These are phyloP conservation scores for Anguilla japonica DNA, from an alignment of 2,113 vertebrate genomes.

Conservation along the genomic window DNA sequence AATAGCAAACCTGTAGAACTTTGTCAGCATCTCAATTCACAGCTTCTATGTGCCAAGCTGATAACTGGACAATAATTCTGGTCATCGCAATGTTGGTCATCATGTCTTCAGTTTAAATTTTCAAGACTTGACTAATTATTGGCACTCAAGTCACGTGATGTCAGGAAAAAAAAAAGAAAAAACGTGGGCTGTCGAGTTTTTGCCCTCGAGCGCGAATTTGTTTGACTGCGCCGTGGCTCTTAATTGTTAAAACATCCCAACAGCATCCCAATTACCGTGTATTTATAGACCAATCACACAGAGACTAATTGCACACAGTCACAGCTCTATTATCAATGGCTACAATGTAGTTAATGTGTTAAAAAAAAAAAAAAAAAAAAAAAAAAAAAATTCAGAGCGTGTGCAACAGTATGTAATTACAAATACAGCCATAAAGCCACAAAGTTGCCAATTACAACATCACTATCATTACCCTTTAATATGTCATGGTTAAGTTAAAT, in stretches of 20 bases:
- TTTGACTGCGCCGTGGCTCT: slow-evolving; percentile 2
- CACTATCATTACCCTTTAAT: slow-evolving; percentile 17
- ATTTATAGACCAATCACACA: slow-evolving; percentile 27
- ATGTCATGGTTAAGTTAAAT: slow-evolving; percentile 27
- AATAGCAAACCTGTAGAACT: not conserved
- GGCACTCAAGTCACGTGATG: not conserved
- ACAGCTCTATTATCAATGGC: slow-evolving; percentile 29
- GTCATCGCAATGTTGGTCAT: not conserved
- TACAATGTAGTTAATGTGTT: slow-evolving; percentile 28
- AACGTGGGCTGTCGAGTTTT: not conserved
- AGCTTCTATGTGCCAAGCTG: not conserved
- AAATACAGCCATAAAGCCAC: slow-evolving; percentile 35
- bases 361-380: no score
- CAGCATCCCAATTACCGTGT: slow-evolving; percentile 16
- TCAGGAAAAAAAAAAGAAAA: not conserved
- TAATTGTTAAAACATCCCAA: not conserved
- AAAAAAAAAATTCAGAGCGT: not conserved
- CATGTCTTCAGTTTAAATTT: not conserved
- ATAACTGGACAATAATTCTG: not conserved
- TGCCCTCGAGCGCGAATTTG: not conserved
- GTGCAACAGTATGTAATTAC: slow-evolving; percentile 34
- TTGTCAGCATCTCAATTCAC: not conserved
- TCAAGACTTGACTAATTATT: not conserved
- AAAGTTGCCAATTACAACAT: slow-evolving; percentile 25
- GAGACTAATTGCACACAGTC: slow-evolving; percentile 31